These are phyloP conservation scores for Leptatherina wallacei DNA, from an alignment of 2,797 vertebrate genomes.

Conservation along the genomic window DNA sequence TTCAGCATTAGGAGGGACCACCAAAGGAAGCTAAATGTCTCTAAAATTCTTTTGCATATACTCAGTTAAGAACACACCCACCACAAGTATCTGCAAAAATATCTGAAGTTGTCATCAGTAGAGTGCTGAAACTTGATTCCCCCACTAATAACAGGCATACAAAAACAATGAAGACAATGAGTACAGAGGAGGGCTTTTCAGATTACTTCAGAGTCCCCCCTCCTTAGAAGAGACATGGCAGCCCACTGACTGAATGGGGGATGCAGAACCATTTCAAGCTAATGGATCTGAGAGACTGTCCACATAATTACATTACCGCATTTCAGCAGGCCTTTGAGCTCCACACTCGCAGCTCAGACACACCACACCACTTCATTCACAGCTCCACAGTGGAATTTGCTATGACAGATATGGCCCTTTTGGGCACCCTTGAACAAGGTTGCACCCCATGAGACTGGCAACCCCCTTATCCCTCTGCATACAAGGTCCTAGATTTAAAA, in stretches of 20 bases:
- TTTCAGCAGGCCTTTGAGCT: slow-evolving; percentile 75
- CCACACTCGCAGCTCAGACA: slow-evolving; percentile 58
- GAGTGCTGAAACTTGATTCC: slow-evolving; percentile 79
- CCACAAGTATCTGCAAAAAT: slow-evolving; percentile 66
- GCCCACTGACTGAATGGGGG: slow-evolving; percentile 73
- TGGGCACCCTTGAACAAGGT: slow-evolving; percentile 62
- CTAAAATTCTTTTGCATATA: neutral
- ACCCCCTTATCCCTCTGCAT: slow-evolving; percentile 51
- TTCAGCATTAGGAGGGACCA: too few species aligned
- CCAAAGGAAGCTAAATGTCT: slow-evolving; percentile 2
- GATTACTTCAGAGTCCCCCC: slow-evolving; percentile 77
- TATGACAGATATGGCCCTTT: slow-evolving; percentile 79
- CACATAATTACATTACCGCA: slow-evolving; percentile 83
- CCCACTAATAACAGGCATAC: slow-evolving; percentile 82
- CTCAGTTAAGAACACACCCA: slow-evolving; percentile 50
- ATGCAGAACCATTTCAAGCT: slow-evolving; percentile 73
- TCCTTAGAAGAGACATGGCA: slow-evolving; percentile 71
- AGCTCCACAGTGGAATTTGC: slow-evolving; percentile 73
- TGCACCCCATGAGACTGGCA: slow-evolving; percentile 64
- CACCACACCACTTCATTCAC: slow-evolving; percentile 75
- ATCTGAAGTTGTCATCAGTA: slow-evolving; percentile 70
- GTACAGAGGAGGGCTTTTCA: slow-evolving; percentile 83
- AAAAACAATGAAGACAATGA: slow-evolving; percentile 85
- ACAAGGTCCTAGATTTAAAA: slow-evolving; percentile 66
- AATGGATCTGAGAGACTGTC: slow-evolving; percentile 79